Evolutionary conservation across 64 coral and sea anemone species (phyloP).

Genomic region (Platygyra sinensis): DNA sequence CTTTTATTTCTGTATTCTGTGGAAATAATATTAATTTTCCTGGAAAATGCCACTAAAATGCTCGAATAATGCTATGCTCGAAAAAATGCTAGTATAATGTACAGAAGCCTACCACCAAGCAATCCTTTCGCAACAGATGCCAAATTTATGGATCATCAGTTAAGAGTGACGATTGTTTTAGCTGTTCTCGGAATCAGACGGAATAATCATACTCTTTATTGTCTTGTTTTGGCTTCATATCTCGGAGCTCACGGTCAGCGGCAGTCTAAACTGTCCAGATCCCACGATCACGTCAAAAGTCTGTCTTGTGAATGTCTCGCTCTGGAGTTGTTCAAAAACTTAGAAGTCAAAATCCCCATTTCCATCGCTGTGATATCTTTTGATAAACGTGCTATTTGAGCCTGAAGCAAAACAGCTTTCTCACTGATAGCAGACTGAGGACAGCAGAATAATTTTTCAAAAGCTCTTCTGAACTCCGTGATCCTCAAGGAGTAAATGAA

Average conservation of each 20-base stretch:
- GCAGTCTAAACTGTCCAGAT: background rate
- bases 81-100: too few species aligned
- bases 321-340: background rate
- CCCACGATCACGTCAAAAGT: background rate
- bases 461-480: conserved; percentile 19
- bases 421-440: background rate
- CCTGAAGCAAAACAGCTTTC: background rate
- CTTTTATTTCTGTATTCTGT: too few species aligned
- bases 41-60: conserved; percentile 49
- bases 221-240: too few species aligned
- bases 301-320: background rate
- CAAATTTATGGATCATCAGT: too few species aligned
- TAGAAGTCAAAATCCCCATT: background rate
- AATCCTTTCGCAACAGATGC: too few species aligned
- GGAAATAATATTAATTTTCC: too few species aligned
- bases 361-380: background rate
- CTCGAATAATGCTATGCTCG: conserved; percentile 53
- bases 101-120: too few species aligned
- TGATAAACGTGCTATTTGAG: background rate
- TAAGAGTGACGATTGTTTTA: too few species aligned
- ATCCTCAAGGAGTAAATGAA: conserved; percentile 54
- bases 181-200: too few species aligned
- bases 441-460: background rate
- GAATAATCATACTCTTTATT: too few species aligned
- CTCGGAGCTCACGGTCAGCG: too few species aligned